Base-by-base conservation (phyloP, 1,140 invertebrate genomes). In the Macrocentrus cingulum region DNA sequence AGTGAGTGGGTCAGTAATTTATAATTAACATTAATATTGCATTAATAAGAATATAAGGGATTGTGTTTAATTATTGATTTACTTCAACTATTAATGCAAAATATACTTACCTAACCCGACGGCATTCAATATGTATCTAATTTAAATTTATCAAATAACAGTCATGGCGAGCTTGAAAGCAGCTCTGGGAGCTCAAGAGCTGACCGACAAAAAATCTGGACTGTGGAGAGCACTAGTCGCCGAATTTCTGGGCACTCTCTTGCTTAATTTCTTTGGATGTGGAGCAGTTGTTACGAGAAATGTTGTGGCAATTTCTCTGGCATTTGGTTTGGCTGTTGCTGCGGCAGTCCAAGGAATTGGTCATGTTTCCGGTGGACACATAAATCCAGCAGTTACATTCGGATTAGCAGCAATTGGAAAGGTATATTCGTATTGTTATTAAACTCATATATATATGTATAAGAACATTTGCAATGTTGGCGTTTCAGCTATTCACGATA, bases 331-430 rank as follows among this genome's bases (percentile, higher is more conserved):
- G 34, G 82, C 86, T 0, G 88, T 97, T 36, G 94, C 91, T 62
- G 88, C 89, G 50, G 83, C 85, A 55, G 87, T 91, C 19, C 90
- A 89, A 77, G 87, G 86, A 16, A 85, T 97, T 54, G 92, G 91
- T 2, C 92, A 96, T 72, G 83, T 96, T 20, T 94, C 91, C 49
- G 95, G 94, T 0, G 92, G 91, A 19, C 94, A 96, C 72, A 84
- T 97, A 41, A 97, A 97, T 82, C 94, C 94, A 0, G 93, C 93
- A 0, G 92, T 96, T 9, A 95, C 93, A 0, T 78, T 83, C 2
- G 92, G 87, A 1, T 83, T 95, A 69, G 72, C 92, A 22, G 86
- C 88, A 5, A 88, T 89, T 15, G 89, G 92, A 13, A 88, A 90
- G 68, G 87, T 94, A 46, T 83, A 15, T 8, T 3, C 25, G 41